Evolutionary conservation across 2,888 invertebrate species (phyloP).

Genomic region (Acanthacorydalis orientalis): DNA sequence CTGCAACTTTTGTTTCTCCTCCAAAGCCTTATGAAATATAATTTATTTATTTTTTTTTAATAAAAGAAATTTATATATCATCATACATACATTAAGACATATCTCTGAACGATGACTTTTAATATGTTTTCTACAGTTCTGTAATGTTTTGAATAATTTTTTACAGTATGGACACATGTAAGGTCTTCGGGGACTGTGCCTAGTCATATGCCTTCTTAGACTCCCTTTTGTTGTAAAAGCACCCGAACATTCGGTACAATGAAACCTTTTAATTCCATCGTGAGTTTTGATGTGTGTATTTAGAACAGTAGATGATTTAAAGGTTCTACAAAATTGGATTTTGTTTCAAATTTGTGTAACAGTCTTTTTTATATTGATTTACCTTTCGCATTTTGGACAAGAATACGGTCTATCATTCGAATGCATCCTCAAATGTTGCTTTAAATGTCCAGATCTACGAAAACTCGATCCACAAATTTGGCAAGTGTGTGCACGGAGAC

Average conservation of each 20-base stretch:
- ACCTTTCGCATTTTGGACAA: conserved; percentile 21
- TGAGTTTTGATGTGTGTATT: conserved; percentile 22
- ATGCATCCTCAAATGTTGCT: conserved; percentile 26
- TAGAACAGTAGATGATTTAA: conserved; percentile 16
- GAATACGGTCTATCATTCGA: conserved; percentile 21
- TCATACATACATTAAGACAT: too few species aligned
- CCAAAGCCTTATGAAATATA: not conserved
- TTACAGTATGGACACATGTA: conserved; percentile 43
- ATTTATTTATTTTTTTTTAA: not conserved
- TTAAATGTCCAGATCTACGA: conserved; percentile 39
- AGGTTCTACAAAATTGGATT: conserved; percentile 14
- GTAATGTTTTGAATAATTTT: conserved; percentile 37
- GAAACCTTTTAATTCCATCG: conserved; percentile 19
- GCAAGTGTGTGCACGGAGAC: conserved; percentile 7
- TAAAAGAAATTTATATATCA: too few species aligned
- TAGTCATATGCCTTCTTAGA: conserved; percentile 32
- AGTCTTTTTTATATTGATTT: not conserved
- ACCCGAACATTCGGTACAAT: conserved; percentile 21
- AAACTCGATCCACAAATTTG: conserved; percentile 24
- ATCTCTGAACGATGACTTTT: conserved; percentile 27
- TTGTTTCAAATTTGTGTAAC: too few species aligned
- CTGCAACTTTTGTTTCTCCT: not conserved
- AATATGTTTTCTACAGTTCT: conserved; percentile 47
- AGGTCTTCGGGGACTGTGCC: conserved; percentile 28
- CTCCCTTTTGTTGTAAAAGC: conserved; percentile 37